Base-by-base conservation (phyloP, 1,140 invertebrate species). In the Agrilus planipennis region DNA sequence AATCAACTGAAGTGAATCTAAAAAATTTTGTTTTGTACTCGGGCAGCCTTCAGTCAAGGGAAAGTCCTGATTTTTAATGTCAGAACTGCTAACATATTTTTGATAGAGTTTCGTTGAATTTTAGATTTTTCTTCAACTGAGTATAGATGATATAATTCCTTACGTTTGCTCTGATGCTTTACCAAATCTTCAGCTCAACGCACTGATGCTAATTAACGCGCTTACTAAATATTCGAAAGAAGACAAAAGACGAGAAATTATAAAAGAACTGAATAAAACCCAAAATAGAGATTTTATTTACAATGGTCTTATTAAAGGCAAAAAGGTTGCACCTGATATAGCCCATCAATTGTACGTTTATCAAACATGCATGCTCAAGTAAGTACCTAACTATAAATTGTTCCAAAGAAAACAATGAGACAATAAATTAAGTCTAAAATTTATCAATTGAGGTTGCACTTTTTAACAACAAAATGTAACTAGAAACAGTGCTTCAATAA, bases 311-410 rank as follows among this genome's bases (percentile, higher is more conserved):
- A 58, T 58, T 16, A 40, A 42, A 27, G 21, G 36, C 7, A 45
- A 43, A 16, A 38, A 49, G 29, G 37, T 55, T 16, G 45, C 46
- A 12, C 48, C 39, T 23, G 34, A 37, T 16, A 54, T 57, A 44
- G 50, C 53, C 22, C 53, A 54, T 28, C 53, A 58, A 41, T 30
- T 58, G 6, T 57, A 55, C 27, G 48, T 57, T n/a, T 49, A 51
- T 22, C 57, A 58, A 30, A 54, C 51, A 1, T 50, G 46, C 28
- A 35, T 58, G 15, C 37, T 58, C 27, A 58, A 52, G 54, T 57
- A 53, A n/a, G n/a, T n/a, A n/a, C n/a, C n/a, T n/a, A n/a, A n/a
- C n/a, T n/a, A n/a, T n/a, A n/a, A n/a, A n/a, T n/a, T n/a, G n/a
- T n/a, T n/a, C n/a, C n/a, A n/a, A n/a, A n/a, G n/a, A n/a, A n/a